phyloP scores from a whole-genome alignment of 2,113 vertebrate species.

The Microcebus jonahi region DNA sequence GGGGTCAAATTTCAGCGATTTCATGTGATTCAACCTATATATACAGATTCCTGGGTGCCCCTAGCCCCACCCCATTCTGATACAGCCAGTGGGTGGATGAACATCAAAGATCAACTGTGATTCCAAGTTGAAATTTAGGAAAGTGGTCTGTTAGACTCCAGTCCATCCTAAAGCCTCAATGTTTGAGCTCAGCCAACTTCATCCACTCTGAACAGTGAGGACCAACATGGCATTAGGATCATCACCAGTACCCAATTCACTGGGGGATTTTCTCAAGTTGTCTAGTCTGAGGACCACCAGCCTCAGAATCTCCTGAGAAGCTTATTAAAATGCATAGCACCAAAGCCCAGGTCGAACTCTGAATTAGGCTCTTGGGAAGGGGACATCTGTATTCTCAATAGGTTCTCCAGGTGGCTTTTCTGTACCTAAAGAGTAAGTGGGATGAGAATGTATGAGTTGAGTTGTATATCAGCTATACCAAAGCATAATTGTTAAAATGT shows the following conservation, averaged over 20 bases:
- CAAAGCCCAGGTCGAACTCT: neutral
- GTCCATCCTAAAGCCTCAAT: neutral
- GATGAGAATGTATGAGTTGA: neutral
- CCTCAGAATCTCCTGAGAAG: neutral
- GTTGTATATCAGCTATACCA: neutral
- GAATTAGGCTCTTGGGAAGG: neutral
- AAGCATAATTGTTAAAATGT: neutral
- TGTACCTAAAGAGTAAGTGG: neutral
- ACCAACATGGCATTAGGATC: neutral
- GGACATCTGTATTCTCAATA: neutral
- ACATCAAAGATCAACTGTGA: neutral
- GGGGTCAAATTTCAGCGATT: neutral
- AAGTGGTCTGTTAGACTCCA: neutral
- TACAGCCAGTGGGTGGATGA: neutral
- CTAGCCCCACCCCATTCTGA: neutral
- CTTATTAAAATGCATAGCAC: neutral
- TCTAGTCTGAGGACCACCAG: neutral
- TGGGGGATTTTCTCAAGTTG: neutral
- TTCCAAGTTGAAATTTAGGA: neutral
- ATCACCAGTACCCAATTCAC: neutral
- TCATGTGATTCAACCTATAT: neutral
- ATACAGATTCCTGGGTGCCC: neutral
- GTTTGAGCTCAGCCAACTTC: neutral
- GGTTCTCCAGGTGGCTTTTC: neutral
- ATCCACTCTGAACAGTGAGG: neutral